Base-by-base conservation (phyloP, 2,113 vertebrate genomes). In the Stegostoma tigrinum region DNA sequence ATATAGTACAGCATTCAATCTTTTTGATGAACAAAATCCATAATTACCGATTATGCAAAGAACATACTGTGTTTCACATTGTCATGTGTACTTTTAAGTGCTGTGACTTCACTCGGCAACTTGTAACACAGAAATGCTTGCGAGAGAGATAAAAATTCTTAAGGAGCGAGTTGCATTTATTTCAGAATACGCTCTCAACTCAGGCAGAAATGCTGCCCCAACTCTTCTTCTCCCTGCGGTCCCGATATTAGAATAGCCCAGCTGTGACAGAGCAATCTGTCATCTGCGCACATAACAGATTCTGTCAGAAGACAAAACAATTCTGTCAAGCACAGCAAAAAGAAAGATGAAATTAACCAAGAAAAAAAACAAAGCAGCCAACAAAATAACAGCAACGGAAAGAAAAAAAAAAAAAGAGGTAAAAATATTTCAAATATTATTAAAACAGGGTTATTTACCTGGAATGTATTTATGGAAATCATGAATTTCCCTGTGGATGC, bases 251-350 rank as follows among this genome's bases (percentile, higher is more conserved):
- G 90, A 93, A 66, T 64, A 93, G 67, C 90, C 61, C 90, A 93
- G 61, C 90, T 93, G 90, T 21, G 67, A 38, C 61, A 66, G 34
- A 93, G 30, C 90, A 66, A 93, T 93, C 90, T 93, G 90, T 93
- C 90, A 66, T 66, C 64, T 94, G 55, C 15, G n/a, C 89, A 66
- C 89, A 66, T 34, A 55, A 64, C 55, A 30, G 12, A 67, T 93
- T 93, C 17, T 38, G 34, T 94, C 64, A 23, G 90, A 67, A 66
- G 64, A 27, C 15, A 52, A 24, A 21, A 38, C 17, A 94, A 67
- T 27, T 67, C 2, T 34, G 90, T 66, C 7, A 17, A 23, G 64
- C 19, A 23, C n/a, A 42, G 67, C n/a, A 42, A 94, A 94, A 94
- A 66, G n/a, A 85, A 42, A 45, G 42, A 45, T 86, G 68, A 94